These are phyloP conservation scores for Accipiter cooperii DNA, from an alignment of 2,113 vertebrate species.

Conservation along the genomic window DNA sequence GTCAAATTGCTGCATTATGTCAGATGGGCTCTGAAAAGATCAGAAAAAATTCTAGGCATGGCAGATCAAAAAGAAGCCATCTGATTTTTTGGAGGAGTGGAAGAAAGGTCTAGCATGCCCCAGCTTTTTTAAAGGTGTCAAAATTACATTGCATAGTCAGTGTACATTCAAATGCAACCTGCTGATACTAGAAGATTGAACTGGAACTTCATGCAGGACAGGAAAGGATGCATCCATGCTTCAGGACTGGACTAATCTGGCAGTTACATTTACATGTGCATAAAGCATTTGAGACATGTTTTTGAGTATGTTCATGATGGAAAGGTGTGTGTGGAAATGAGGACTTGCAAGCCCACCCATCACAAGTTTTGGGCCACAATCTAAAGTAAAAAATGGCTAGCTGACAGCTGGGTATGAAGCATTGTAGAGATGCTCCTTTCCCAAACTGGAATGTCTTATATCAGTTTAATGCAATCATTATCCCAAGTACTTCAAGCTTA, in stretches of 20 bases:
- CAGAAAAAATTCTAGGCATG: neutral
- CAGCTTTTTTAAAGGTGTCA: neutral
- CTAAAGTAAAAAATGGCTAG: neutral
- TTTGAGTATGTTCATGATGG: neutral
- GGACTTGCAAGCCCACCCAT: neutral
- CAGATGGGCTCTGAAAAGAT: neutral
- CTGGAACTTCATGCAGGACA: neutral
- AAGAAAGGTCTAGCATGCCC: neutral
- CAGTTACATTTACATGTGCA: neutral
- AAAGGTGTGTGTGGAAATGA: neutral
- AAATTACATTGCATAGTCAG: neutral
- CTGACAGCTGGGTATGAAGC: neutral
- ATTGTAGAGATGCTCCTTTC: neutral
- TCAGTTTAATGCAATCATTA: neutral
- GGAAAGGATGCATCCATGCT: neutral
- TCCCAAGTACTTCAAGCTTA: neutral
- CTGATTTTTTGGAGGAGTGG: neutral
- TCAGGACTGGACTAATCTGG: neutral
- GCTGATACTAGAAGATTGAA: neutral
- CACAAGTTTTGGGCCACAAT: neutral
- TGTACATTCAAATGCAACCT: neutral
- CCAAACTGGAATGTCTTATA: neutral
- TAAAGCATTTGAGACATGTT: neutral
- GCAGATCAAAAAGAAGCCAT: neutral
- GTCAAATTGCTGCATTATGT: neutral